These are phyloP conservation scores for Paramisgurnus dabryanus DNA, from an alignment of 2,113 vertebrate genomes.

Conservation along the genomic window DNA sequence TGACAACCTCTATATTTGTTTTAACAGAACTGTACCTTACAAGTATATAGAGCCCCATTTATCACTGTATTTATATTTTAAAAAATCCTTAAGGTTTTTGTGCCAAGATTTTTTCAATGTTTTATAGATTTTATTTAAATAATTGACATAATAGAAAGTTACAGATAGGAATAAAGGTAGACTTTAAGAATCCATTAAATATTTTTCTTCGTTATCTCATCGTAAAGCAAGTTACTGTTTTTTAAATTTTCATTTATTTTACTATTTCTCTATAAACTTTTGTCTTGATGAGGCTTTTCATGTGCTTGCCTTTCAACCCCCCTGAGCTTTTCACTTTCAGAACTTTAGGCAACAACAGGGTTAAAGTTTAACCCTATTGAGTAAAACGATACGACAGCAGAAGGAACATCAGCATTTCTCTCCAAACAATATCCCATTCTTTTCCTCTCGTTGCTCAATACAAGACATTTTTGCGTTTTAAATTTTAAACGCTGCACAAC, in stretches of 20 bases:
- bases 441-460: slow-evolving; percentile 51
- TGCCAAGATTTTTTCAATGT: not conserved
- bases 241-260: not conserved
- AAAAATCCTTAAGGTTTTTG: not conserved
- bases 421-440: slow-evolving; percentile 74
- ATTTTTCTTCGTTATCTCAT: no score
- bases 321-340: slow-evolving; percentile 63
- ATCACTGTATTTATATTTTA: not conserved
- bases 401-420: slow-evolving; percentile 76
- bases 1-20: not conserved
- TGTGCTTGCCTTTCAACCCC: not conserved
- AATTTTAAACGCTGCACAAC: not conserved
- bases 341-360: slow-evolving; percentile 73
- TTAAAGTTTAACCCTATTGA: slow-evolving; percentile 96
- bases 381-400: slow-evolving; percentile 78
- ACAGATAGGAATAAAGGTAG: no score
- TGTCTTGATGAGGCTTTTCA: slow-evolving; percentile 9
- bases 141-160: no score
- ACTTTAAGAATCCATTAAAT: no score
- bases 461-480: not conserved
- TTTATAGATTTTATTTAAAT: no score
- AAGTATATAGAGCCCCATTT: not conserved
- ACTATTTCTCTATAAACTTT: not conserved
- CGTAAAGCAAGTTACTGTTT: no score
- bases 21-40: not conserved